Base-by-base conservation (phyloP, 2,797 vertebrate species). In the Xerus rutilus region DNA sequence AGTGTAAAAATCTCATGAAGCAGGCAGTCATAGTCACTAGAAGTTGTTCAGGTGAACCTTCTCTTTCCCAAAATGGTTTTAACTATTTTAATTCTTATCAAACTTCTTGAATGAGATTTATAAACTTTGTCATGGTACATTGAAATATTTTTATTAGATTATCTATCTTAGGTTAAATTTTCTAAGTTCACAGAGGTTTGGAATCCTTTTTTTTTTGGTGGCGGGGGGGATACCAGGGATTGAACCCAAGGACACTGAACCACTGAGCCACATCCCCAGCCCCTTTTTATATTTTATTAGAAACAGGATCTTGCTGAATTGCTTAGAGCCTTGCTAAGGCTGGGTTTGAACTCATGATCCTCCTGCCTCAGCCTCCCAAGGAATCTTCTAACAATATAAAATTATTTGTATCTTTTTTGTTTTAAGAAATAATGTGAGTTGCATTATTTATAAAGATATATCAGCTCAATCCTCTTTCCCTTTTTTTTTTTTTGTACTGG, bases 111-210 rank as follows among this genome's bases (percentile, higher is more conserved):
- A 49, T 59, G 45, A 15, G 45, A 72, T 72, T 89, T 49, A 67
- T 72, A 78, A 81, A 82, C 13, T 86, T 81, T 57, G 35, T 81
- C 0, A 3, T 91, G 79, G 9, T 57, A 2, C 39, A 69, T 67
- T 88, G 47, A 77, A 72, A 86, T 79, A 54, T 45, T 78, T 87
- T 79, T 69, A 65, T 85, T 85, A 65, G 67, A 54, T 87, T n/a
- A 0, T 65, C 91, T 87, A 78, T 82, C 25, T 89, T 92, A 81
- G 25, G 73, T 95, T 72, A 91, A 30, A 78, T 86, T 92, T 82
- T 83, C 17, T 84, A 35, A 64, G 17, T 84, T 94, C 49, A 74
- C 20, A 92, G 69, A 93, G 6, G 7, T 83, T 92, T 83, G 32
- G 32, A 69, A 79, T 78, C 43, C 25, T 12, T 81, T n/a, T 57